Evolutionary conservation across 2,888 invertebrate species (phyloP), one percentile per base, ranked within the genome.

Genomic region (Limnephilus rhombicus): DNA sequence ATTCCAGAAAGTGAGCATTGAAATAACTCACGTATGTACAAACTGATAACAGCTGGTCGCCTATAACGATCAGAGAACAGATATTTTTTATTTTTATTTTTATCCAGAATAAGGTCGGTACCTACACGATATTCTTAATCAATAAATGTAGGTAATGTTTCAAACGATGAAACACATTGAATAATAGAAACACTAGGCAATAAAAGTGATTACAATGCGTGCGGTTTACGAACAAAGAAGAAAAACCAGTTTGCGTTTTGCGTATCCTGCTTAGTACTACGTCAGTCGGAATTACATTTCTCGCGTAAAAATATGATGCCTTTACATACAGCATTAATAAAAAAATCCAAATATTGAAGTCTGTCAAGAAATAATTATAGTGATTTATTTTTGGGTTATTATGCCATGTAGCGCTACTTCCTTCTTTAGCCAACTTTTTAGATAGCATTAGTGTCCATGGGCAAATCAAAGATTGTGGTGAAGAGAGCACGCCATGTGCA

Each of bases 151-250:
- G 18, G 68, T 68, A 24, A 68, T 68, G 68, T 68, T 68, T 68
- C 9, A 68, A n/a, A 24, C 24, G 9, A n/a, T 9, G 9, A 24
- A 68, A 68, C 24, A 68, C 24, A 68, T 68, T 24, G 24, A 68
- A 41, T 41, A 83, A 37, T 34, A 83, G 9, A 37, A 83, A 83
- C 83, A 83, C 37, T 83, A 7, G 0, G 83, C 24, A 24, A 37
- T 83, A 37, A 37, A 83, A 83, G 37, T 37, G 83, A 83, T 83
- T 37, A 83, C 83, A 83, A 83, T 83, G 83, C 37, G 15, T 83
- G 83, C 83, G 83, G 31, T 83, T 31, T n/a, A 24, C 83, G 37
- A 31, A 83, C 83, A 83, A 31, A 83, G 83, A 83, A 24, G 2
- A 83, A 83, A 83, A 68, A 68, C 68, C 68, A 0, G 68, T 68